phyloP scores from a whole-genome alignment of 2,888 invertebrate genomes.

The Ptychoptera contaminata region DNA sequence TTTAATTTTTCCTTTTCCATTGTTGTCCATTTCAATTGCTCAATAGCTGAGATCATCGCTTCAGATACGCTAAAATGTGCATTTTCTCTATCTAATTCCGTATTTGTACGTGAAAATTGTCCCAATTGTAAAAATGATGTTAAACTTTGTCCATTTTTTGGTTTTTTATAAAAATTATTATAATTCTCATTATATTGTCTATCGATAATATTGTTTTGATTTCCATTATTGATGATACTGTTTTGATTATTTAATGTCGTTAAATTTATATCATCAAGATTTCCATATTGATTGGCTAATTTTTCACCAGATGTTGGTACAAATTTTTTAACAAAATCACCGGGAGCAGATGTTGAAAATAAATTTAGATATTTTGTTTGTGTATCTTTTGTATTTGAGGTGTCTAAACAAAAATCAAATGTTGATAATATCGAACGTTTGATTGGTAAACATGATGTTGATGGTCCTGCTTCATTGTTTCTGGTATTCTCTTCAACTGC shows the following conservation, averaged over 20 bases:
- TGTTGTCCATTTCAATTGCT: constrained; percentile 48
- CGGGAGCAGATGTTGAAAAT: constrained; percentile 11
- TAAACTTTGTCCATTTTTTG: constrained; percentile 51
- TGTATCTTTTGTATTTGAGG: too few relatives aligned
- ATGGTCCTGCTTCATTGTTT: constrained; percentile 9
- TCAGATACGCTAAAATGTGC: constrained; percentile 75
- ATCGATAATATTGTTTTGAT: background rate
- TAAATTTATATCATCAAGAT: constrained; percentile 21
- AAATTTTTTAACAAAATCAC: constrained; percentile 22
- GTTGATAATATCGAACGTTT: constrained; percentile 1
- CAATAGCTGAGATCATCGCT: constrained; percentile 68
- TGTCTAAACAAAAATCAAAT: constrained; percentile 3
- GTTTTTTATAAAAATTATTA: constrained; percentile 33
- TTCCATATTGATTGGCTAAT: constrained; percentile 15
- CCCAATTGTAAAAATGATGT: constrained; percentile 56
- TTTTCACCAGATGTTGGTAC: constrained; percentile 24
- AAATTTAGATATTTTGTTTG: background rate
- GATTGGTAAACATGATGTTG: constrained; percentile 2
- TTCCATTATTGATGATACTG: constrained; percentile 9
- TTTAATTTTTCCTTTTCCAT: constrained; percentile 17
- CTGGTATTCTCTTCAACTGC: background rate
- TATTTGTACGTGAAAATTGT: constrained; percentile 51
- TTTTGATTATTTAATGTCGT: constrained; percentile 19
- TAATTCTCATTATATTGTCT: constrained; percentile 16
- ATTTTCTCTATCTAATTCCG: constrained; percentile 69